A percentile compares a stretch with the other conserved stretches of the same genome.
Evolutionary conservation across 2,888 invertebrate species (phyloP).

Genomic region (Mythimna pallens): DNA sequence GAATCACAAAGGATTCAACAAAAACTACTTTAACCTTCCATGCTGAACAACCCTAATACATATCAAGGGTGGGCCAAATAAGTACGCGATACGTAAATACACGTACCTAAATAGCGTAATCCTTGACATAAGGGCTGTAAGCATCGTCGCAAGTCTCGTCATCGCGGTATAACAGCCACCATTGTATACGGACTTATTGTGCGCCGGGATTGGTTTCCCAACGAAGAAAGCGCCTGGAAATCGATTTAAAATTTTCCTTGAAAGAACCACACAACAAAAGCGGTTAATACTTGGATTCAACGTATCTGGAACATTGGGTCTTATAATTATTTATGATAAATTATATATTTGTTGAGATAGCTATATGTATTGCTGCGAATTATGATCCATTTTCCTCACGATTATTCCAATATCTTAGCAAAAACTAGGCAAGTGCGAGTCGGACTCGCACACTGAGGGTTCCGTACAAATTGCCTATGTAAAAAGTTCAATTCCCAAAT

Average conservation of each 20-base stretch:
- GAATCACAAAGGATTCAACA: constrained; percentile 11
- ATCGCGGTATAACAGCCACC: constrained; percentile 80
- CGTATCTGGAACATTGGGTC: constrained; percentile 75
- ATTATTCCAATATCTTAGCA: too few species aligned
- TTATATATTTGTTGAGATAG: constrained; percentile 15
- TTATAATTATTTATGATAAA: constrained; percentile 68
- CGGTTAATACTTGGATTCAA: constrained; percentile 82
- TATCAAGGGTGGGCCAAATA: constrained; percentile 7
- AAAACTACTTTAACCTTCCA: constrained; percentile 6
- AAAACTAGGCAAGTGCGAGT: too few species aligned
- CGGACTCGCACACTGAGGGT: too few species aligned
- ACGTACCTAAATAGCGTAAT: constrained; percentile 83
- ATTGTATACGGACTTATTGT: constrained; percentile 87
- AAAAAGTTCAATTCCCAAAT: too few species aligned
- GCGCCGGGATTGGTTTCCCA: constrained; percentile 86
- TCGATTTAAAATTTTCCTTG: constrained; percentile 88
- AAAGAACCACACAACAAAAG: constrained; percentile 85
- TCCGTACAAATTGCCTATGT: too few species aligned
- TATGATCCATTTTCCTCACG: not conserved
- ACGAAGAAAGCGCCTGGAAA: constrained; percentile 84
- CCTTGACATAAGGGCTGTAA: constrained; percentile 79
- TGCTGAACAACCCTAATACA: constrained; percentile 14
- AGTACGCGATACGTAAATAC: constrained; percentile 76
- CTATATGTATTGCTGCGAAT: not conserved
- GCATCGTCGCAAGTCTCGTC: constrained; percentile 81